phyloP scores from a whole-genome alignment of 2,888 invertebrate genomes.

The Nezara viridula region DNA sequence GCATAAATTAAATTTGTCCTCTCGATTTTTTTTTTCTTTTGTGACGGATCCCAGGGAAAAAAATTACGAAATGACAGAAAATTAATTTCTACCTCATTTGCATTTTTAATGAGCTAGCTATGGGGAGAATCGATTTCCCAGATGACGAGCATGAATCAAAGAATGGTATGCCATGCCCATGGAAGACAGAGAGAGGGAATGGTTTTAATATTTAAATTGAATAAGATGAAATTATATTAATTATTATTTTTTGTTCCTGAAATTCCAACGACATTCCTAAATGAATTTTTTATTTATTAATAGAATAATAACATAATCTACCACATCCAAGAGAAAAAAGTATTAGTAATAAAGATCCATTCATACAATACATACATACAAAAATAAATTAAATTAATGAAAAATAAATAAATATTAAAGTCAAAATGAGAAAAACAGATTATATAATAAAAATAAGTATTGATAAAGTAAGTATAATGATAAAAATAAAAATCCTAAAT shows the following conservation, averaged over 20 bases:
- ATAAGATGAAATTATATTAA: neutral
- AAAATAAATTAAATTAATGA: no score
- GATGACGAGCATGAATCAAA: neutral
- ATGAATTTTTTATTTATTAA: no score
- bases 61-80: constrained; percentile 38
- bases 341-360: no score
- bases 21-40: constrained; percentile 18
- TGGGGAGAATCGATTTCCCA: neutral
- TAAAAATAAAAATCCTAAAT: no score
- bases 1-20: constrained; percentile 51
- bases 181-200: neutral
- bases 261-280: neutral
- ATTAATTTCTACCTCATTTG: constrained; percentile 38
- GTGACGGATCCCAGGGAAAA: neutral
- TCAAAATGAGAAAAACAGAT: no score
- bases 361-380: no score
- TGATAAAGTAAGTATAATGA: no score
- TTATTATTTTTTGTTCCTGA: neutral
- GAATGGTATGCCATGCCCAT: neutral
- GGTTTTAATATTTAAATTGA: neutral
- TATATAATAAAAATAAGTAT: no score
- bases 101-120: neutral
- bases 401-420: no score
- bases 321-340: no score
- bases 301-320: no score